Evolutionary conservation across 2,797 vertebrate species (phyloP).

Genomic region (Rhynchonycteris naso): DNA sequence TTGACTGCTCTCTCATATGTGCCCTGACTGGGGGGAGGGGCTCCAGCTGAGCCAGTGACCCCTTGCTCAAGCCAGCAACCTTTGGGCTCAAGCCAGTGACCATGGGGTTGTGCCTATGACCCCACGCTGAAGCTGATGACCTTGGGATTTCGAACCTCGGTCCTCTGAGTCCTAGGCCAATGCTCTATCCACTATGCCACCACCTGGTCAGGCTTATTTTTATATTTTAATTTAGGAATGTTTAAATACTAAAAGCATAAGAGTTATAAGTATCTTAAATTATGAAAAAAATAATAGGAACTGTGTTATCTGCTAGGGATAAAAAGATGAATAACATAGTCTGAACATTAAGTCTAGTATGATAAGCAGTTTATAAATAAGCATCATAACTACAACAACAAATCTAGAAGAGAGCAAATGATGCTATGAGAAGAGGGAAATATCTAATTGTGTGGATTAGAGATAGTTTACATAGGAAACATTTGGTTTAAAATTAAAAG

Average conservation of each 20-base stretch:
- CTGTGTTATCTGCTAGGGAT: background rate
- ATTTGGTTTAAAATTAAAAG: slow-evolving; percentile 14
- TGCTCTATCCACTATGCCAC: too few species aligned
- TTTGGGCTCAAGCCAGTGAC: too few species aligned
- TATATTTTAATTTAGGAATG: background rate
- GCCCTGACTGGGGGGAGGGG: too few species aligned
- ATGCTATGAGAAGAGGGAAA: background rate
- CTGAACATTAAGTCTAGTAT: background rate
- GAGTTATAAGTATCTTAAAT: background rate
- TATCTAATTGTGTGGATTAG: slow-evolving; percentile 17
- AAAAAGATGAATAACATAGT: background rate
- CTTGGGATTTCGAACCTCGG: too few species aligned
- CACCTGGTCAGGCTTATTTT: too few species aligned
- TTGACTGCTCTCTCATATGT: too few species aligned
- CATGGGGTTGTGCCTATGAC: too few species aligned
- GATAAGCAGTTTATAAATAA: background rate
- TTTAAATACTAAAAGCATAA: background rate
- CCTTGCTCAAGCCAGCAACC: too few species aligned
- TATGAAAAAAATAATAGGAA: background rate
- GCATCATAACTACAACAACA: background rate
- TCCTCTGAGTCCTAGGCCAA: too few species aligned
- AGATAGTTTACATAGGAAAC: background rate
- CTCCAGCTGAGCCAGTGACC: too few species aligned
- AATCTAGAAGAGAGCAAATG: background rate
- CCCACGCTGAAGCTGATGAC: too few species aligned